Evolutionary conservation across 2,113 vertebrate species (phyloP).

Genomic region (Ptilorrhoa leucosticta): DNA sequence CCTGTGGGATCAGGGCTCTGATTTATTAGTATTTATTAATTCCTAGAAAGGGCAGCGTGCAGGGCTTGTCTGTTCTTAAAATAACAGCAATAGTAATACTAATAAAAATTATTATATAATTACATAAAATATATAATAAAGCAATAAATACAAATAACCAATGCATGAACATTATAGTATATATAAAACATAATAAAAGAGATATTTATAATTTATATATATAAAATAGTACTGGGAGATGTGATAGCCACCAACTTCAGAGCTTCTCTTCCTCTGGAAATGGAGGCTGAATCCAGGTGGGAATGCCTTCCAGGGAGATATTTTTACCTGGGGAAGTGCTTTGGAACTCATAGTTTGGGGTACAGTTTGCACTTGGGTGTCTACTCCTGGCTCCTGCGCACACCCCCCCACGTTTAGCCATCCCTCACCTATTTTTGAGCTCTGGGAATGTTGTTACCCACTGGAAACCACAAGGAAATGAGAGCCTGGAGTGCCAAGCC

Average conservation of each 20-base stretch:
- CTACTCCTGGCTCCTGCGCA: neutral
- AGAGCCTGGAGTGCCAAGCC: neutral
- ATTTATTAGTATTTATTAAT: neutral
- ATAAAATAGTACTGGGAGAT: neutral
- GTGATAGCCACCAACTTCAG: neutral
- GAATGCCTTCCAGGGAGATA: neutral
- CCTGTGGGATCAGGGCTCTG: neutral
- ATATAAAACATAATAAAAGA: neutral
- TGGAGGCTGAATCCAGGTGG: neutral
- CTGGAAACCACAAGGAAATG: neutral
- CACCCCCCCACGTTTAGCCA: accelerated
- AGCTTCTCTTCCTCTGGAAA: neutral
- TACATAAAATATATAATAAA: neutral
- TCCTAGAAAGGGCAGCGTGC: neutral
- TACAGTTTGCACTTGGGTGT: neutral
- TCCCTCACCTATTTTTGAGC: neutral
- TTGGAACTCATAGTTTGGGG: neutral
- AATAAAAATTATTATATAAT: neutral
- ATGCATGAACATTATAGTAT: too few relatives aligned
- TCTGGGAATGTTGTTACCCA: neutral
- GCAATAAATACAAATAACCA: neutral
- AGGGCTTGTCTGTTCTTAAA: neutral
- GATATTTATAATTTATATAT: neutral
- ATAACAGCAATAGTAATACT: neutral
- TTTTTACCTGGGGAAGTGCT: neutral